phyloP scores from a whole-genome alignment of 2,888 invertebrate genomes.

The Synergus japonicus region DNA sequence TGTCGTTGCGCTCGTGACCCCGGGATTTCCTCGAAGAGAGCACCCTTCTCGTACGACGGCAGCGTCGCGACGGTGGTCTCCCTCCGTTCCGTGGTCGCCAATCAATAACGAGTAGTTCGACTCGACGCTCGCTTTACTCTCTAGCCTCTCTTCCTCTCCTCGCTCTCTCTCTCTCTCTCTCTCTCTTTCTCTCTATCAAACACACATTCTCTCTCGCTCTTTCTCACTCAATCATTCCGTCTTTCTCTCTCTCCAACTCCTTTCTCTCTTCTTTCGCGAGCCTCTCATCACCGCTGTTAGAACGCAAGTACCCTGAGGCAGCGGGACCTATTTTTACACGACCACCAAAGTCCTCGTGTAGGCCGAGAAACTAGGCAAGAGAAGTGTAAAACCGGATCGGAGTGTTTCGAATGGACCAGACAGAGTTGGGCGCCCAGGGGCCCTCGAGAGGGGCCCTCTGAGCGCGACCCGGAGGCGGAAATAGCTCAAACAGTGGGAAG shows the following conservation, averaged over 20 bases:
- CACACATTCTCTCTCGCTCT: constrained; percentile 22
- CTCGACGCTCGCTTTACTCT: constrained; percentile 53
- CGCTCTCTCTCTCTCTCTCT: constrained; percentile 42
- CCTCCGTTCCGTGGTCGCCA: constrained; percentile 59
- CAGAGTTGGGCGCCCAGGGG: not conserved
- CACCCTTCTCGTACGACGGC: constrained; percentile 31
- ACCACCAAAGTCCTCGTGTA: constrained; percentile 60
- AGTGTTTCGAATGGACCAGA: not conserved
- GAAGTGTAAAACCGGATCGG: constrained; percentile 17
- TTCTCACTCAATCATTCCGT: not conserved
- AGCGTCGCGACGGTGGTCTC: constrained; percentile 47
- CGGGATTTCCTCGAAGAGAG: constrained; percentile 29
- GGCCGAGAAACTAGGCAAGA: constrained; percentile 26
- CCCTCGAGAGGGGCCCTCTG: not conserved
- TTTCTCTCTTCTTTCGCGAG: constrained; percentile 42
- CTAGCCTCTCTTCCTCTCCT: constrained; percentile 43
- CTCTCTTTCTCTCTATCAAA: constrained; percentile 23
- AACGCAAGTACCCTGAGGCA: constrained; percentile 52
- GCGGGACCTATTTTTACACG: constrained; percentile 63
- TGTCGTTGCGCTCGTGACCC: constrained; percentile 36
- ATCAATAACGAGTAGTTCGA: constrained; percentile 69
- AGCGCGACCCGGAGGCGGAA: constrained; percentile 10
- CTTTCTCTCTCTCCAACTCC: constrained; percentile 41
- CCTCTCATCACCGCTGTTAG: constrained; percentile 51
- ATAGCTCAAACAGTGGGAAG: not conserved